Evolutionary conservation across 1,140 invertebrate genomes (phyloP).

Genomic region (Camponotus vicinus): DNA sequence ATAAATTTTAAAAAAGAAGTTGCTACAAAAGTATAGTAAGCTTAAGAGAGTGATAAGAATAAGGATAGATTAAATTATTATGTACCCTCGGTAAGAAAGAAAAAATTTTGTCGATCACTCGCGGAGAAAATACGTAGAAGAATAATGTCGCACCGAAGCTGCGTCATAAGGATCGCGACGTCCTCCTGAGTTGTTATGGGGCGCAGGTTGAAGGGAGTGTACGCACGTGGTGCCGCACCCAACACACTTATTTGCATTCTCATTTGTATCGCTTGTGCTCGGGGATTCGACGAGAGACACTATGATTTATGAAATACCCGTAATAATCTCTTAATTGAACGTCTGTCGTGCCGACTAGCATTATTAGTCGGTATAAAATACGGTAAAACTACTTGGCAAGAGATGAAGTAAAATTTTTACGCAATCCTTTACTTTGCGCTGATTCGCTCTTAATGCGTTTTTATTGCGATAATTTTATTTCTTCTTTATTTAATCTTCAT

Average conservation of each 20-base stretch:
- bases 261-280: conserved; percentile 60
- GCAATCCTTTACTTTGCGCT: background rate
- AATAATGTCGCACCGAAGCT: background rate
- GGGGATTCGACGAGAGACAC: conserved; percentile 59
- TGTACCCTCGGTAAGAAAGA: background rate
- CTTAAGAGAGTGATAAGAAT: background rate
- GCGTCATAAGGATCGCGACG: background rate
- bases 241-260: conserved; percentile 68
- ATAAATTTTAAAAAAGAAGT: background rate
- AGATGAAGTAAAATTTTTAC: background rate
- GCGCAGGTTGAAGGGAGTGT: background rate
- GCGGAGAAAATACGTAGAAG: background rate
- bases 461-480: conserved; percentile 11
- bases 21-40: background rate
- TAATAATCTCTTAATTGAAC: conserved; percentile 67
- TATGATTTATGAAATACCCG: conserved; percentile 70
- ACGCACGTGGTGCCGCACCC: background rate
- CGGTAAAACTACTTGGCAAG: conserved; percentile 6
- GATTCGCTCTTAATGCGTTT: background rate
- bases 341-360: conserved; percentile 54
- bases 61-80: background rate
- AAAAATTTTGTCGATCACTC: background rate
- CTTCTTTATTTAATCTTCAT: conserved; percentile 4
- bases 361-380: conserved; percentile 56
- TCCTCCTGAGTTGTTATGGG: conserved; percentile 18